Base-by-base conservation (phyloP, 2,113 vertebrate species). In the Marmota flaviventris region DNA sequence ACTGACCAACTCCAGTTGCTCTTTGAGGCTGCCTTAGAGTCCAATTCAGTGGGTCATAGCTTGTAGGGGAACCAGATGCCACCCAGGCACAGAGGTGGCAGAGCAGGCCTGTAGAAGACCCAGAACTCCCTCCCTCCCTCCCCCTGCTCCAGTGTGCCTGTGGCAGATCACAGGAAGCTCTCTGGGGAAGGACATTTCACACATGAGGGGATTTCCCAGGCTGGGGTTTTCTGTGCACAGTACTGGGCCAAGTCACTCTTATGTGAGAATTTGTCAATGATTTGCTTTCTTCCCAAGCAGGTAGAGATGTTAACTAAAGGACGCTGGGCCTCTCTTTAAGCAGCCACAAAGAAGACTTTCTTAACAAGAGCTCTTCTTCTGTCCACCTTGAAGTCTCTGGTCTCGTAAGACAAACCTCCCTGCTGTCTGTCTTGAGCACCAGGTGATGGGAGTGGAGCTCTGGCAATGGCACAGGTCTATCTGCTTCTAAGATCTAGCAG, bases 181-280 rank as follows among this genome's bases (percentile, higher is more conserved):
- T 89, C 88, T 37, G 72, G 88, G 75, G 86, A 93, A 92, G 58
- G 82, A 69, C 69, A 73, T 88, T 94, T 95, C 94, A 90, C 91
- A 88, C 94, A 90, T 37, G 32, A 97, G 82, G 53, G 63, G 42
- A 94, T 91, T 91, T 53, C 56, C 53, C 87, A 65, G 70, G n/a
- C 87, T 29, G 8, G 37, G 32, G 70, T 79, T 97, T 96, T 84
- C 89, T 85, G 91, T 70, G 63, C 29, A 27, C 75, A 89, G 20
- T 79, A 75, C 75, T 78, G 84, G 92, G 75, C 75, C 45, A 91
- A 89, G 94, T 70, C 84, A 95, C 85, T 95, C 92, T 83, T 45
- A 12, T 18, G 14, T 22, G 84, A 95, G 87, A 82, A 79, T 51
- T 53, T 67, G 63, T 87, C 84, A 48, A 2, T 89, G 92, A 79